Evolutionary conservation across 2,113 vertebrate species (phyloP).

Genomic region (Telmatochromis sp.): DNA sequence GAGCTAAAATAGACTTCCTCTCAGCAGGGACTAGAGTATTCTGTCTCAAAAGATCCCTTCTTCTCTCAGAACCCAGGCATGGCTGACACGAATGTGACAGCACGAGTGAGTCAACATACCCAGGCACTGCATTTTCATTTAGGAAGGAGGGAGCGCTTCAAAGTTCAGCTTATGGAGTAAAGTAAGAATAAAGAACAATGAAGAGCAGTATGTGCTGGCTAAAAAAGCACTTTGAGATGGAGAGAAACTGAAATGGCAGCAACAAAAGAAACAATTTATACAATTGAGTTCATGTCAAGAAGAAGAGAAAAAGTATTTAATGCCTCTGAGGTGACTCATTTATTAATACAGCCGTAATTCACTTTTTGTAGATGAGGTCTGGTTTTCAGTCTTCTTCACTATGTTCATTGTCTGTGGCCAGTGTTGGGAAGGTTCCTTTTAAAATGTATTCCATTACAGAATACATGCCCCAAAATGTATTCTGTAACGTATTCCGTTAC

Average conservation of each 20-base stretch:
- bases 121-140: constrained; percentile 17
- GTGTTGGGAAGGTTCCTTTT: no score
- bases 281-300: not conserved
- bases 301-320: not conserved
- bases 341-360: not conserved
- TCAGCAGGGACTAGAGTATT: constrained; percentile 24
- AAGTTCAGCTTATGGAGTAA: not conserved
- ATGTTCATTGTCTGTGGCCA: not conserved
- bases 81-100: constrained; percentile 2
- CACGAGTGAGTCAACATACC: constrained; percentile 12
- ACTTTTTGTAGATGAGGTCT: not conserved
- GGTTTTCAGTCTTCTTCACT: not conserved
- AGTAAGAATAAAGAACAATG: not conserved
- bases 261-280: not conserved
- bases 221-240: not conserved
- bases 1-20: constrained; percentile 45
- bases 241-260: not conserved
- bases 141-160: constrained; percentile 18
- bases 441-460: no score
- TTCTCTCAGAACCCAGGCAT: not conserved
- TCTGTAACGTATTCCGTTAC: no score
- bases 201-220: not conserved
- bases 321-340: not conserved
- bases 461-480: no score
- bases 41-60: constrained; percentile 5